These are phyloP conservation scores for Synanthedon andrenaeformis DNA, from an alignment of 2,888 invertebrate genomes.

Conservation along the genomic window DNA sequence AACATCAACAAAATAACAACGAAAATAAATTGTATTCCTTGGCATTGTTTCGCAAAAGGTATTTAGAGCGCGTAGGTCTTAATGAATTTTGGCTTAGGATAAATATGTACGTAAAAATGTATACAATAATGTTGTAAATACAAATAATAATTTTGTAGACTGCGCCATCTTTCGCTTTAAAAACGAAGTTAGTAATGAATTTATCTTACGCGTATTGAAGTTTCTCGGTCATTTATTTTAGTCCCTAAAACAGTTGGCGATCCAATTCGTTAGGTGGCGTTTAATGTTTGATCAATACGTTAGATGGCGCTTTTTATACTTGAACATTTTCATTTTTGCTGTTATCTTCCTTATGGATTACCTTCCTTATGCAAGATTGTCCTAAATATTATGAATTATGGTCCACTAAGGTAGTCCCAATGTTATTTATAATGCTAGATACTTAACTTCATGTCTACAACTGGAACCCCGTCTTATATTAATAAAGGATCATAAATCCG, in stretches of 20 bases:
- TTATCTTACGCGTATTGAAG: neutral
- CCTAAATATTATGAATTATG: no score
- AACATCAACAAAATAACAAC: neutral
- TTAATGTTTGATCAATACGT: neutral
- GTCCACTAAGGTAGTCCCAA: no score
- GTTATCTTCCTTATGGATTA: no score
- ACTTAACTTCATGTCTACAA: no score
- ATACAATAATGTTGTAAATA: neutral
- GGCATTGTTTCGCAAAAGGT: neutral
- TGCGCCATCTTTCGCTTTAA: neutral
- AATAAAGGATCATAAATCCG: no score
- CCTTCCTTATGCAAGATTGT: no score
- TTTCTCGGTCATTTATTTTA: no score
- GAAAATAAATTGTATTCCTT: neutral
- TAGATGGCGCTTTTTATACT: neutral
- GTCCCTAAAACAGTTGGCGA: no score
- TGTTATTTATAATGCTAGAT: no score
- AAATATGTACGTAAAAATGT: neutral
- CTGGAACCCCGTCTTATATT: no score
- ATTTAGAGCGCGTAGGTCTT: conserved; percentile 1
- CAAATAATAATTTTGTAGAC: neutral
- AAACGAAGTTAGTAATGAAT: neutral
- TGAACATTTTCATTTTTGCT: no score
- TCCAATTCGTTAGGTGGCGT: neutral
- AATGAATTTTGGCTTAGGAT: neutral